A percentile compares a stretch with the other conserved stretches of the same genome.
Conservation (phyloP, 2,113 vertebrate species). For the Podarcis raffonei region DNA sequence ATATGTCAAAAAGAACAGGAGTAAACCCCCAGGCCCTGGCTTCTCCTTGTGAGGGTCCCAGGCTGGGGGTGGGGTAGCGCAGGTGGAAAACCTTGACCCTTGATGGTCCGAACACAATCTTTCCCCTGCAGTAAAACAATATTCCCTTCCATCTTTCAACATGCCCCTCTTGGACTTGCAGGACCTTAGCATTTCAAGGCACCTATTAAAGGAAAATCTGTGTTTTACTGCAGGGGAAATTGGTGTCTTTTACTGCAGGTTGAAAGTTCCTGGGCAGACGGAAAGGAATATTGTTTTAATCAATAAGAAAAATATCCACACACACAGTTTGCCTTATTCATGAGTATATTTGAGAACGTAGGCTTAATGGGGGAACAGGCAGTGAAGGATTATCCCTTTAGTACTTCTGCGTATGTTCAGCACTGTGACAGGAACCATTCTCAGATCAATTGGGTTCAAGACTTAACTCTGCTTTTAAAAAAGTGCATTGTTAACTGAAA, state of each 20-base stretch:
- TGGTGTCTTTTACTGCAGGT: slow-evolving; percentile 4
- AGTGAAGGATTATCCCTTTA: background rate
- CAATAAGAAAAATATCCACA: slow-evolving; percentile 14
- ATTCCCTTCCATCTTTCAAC: background rate
- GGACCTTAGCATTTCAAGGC: background rate
- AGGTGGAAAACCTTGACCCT: no score
- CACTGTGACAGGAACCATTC: background rate
- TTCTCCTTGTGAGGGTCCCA: no score
- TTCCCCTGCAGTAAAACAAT: no score
- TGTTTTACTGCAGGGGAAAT: slow-evolving; percentile 24
- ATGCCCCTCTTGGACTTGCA: background rate
- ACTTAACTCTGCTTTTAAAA: background rate
- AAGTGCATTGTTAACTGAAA: background rate
- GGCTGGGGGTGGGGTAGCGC: no score
- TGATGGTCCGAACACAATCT: no score
- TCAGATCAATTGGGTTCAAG: background rate
- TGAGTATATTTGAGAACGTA: background rate
- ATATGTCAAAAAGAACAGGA: no score
- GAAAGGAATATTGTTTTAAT: slow-evolving; percentile 22
- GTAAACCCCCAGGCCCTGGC: no score
- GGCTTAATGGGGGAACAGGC: background rate
- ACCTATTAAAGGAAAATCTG: background rate
- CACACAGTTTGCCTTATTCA: slow-evolving; percentile 8
- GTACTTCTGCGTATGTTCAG: background rate
- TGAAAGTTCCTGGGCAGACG: background rate